phyloP scores from a whole-genome alignment of 2,888 invertebrate species.

The Hydraecia micacea region DNA sequence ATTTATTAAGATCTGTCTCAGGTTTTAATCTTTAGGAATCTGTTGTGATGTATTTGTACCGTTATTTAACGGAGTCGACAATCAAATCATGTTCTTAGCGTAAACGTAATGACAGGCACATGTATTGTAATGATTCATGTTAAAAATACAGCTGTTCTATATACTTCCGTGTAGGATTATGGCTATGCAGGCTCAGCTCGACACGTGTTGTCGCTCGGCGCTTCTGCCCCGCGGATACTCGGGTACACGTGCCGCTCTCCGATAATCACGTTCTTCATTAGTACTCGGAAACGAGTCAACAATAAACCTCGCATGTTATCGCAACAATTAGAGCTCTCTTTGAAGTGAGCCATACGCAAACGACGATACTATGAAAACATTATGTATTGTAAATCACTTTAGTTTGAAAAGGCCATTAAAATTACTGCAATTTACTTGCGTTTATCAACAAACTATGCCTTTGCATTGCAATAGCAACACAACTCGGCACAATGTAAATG shows the following conservation, averaged over 20 bases:
- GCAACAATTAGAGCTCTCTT: constrained; percentile 66
- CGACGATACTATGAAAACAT: constrained; percentile 56
- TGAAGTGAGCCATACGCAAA: constrained; percentile 56
- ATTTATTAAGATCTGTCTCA: constrained; percentile 84
- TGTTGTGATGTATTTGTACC: constrained; percentile 70
- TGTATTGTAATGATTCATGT: constrained; percentile 43
- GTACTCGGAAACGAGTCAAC: constrained; percentile 74
- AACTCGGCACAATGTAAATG: constrained; percentile 11
- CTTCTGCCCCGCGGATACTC: constrained; percentile 40
- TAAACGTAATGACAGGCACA: constrained; percentile 42
- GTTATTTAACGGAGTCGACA: constrained; percentile 75
- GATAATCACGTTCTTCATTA: constrained; percentile 74
- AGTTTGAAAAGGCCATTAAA: constrained; percentile 45
- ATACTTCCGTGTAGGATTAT: constrained; percentile 67
- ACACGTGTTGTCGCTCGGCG: constrained; percentile 70
- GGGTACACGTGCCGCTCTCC: constrained; percentile 71
- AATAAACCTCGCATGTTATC: constrained; percentile 73
- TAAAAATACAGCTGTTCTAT: constrained; percentile 55
- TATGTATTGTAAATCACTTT: constrained; percentile 55
- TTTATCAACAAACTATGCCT: constrained; percentile 48
- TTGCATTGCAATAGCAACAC: constrained; percentile 26
- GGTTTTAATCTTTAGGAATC: constrained; percentile 74
- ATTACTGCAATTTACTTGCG: constrained; percentile 55
- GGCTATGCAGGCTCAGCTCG: constrained; percentile 61
- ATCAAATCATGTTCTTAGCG: constrained; percentile 47